Conservation (phyloP, 2,888 invertebrate genomes). For the Aspidapion aeneum region DNA sequence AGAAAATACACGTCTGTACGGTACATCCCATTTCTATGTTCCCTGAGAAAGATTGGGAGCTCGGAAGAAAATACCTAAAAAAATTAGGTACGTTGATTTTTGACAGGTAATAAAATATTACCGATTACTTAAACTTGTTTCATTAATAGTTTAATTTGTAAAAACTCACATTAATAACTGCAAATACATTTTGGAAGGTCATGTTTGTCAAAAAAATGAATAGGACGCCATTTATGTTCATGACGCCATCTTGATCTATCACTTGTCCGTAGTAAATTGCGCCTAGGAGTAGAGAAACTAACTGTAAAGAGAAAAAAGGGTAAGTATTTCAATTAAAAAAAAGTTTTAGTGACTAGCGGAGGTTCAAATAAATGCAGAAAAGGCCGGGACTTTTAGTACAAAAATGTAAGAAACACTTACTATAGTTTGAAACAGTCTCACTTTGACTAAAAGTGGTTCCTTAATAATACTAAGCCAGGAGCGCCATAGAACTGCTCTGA, state of each 20-base stretch:
- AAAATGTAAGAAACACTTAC: constrained; percentile 55
- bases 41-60: constrained; percentile 83
- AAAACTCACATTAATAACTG: constrained; percentile 82
- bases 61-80: constrained; percentile 84
- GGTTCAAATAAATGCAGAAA: too few relatives aligned
- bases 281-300: constrained; percentile 84
- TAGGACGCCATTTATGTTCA: constrained; percentile 91
- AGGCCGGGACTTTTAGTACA: too few relatives aligned
- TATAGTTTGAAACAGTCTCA: constrained; percentile 82
- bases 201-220: constrained; percentile 89
- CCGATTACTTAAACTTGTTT: not conserved
- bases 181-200: constrained; percentile 94
- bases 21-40: constrained; percentile 88
- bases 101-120: not conserved
- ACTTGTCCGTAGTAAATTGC: constrained; percentile 82
- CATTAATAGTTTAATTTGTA: not conserved
- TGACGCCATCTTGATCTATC: constrained; percentile 81
- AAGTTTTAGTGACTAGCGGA: too few relatives aligned
- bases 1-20: constrained; percentile 88
- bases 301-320: constrained; percentile 55
- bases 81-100: constrained; percentile 1
- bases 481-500: constrained; percentile 84
- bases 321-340: too few relatives aligned
- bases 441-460: constrained; percentile 87
- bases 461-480: constrained; percentile 86